Conservation (phyloP, 2,888 invertebrate genomes). For the Epinotia demarniana region DNA sequence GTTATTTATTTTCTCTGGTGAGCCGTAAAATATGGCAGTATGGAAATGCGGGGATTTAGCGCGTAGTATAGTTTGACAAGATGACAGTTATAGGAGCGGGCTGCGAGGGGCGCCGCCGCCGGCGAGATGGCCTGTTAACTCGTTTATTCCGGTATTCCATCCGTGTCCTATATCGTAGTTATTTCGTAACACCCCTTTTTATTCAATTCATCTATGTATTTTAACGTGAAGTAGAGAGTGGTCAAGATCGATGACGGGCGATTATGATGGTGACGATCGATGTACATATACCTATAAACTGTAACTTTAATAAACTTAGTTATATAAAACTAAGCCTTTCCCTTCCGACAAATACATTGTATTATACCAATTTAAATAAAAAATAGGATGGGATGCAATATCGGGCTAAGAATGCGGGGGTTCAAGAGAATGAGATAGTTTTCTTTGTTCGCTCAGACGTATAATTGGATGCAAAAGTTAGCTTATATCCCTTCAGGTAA, state of each 20-base stretch:
- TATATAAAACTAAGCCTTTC: neutral
- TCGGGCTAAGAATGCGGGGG: constrained; percentile 59
- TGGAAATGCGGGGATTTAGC: constrained; percentile 81
- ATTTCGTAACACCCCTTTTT: constrained; percentile 34
- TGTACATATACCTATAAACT: too few species aligned
- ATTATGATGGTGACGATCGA: too few species aligned
- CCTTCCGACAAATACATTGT: neutral
- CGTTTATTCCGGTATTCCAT: constrained; percentile 69
- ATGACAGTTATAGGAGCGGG: constrained; percentile 78
- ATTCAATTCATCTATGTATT: neutral
- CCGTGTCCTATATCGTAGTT: constrained; percentile 54
- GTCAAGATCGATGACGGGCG: neutral
- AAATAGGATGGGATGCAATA: constrained; percentile 58
- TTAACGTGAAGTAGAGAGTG: neutral
- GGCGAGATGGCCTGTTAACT: constrained; percentile 64
- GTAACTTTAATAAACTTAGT: neutral
- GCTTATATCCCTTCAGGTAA: constrained; percentile 44
- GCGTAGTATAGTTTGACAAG: constrained; percentile 79
- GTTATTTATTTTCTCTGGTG: constrained; percentile 82
- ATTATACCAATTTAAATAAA: constrained; percentile 3
- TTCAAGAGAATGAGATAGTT: constrained; percentile 58
- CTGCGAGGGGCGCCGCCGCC: constrained; percentile 47
- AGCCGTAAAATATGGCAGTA: constrained; percentile 80
- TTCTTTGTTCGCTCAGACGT: constrained; percentile 72
- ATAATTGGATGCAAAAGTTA: constrained; percentile 68